Evolutionary conservation across 2,113 vertebrate genomes (phyloP).

Genomic region (Nibea albiflora): DNA sequence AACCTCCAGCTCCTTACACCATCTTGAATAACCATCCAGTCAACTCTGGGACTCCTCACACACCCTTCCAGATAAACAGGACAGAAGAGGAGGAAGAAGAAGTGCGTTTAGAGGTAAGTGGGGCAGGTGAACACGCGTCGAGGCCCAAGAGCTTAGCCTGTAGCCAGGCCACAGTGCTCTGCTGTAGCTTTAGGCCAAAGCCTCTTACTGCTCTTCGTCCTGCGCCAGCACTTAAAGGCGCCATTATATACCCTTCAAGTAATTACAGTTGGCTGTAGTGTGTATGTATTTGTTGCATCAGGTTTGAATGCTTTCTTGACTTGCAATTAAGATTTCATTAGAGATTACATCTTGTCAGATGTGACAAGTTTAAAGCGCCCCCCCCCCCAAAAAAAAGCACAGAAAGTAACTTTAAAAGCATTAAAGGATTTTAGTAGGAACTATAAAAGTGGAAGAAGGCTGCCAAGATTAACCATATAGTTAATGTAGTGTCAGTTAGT

Average conservation of each 20-base stretch:
- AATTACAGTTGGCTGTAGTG: not conserved
- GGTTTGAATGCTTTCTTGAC: constrained; percentile 1
- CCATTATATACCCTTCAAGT: constrained; percentile 50
- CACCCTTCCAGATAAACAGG: not conserved
- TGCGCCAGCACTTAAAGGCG: constrained; percentile 59
- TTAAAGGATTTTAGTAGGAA: not conserved
- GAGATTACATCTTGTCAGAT: not conserved
- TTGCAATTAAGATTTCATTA: constrained; percentile 3
- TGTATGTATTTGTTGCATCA: constrained; percentile 9
- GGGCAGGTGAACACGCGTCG: constrained; percentile 26
- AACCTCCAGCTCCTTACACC: not conserved
- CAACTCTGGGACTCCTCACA: not conserved
- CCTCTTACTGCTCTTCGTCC: constrained; percentile 76
- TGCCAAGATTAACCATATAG: not conserved
- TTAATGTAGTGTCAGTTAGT: not conserved
- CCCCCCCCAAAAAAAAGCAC: not conserved
- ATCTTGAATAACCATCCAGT: not conserved
- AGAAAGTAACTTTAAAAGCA: not conserved
- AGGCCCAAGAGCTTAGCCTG: constrained; percentile 52
- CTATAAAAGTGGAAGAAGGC: not conserved
- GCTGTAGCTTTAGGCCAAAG: constrained; percentile 81
- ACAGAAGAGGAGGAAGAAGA: constrained; percentile 17
- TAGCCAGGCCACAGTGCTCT: constrained; percentile 55
- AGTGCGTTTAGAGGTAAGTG: constrained; percentile 67
- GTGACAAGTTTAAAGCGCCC: not conserved